A percentile compares a stretch with the other conserved stretches of the same genome.
These are phyloP conservation scores for Iselma pallidipennis DNA, from an alignment of 2,888 invertebrate species.

Conservation along the genomic window DNA sequence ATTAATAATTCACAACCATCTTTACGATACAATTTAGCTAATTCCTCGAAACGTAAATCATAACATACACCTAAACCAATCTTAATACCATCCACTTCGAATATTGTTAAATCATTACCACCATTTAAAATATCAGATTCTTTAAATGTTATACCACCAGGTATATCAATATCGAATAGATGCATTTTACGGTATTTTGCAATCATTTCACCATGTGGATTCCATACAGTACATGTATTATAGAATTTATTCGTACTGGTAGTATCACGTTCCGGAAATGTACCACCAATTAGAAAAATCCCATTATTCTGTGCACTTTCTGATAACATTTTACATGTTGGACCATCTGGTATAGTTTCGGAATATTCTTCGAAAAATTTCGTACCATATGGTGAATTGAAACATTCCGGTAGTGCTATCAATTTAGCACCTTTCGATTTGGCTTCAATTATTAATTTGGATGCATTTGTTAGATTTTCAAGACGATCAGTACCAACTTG, in stretches of 20 bases:
- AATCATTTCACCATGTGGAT: slow-evolving; percentile 74
- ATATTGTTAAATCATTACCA: slow-evolving; percentile 74
- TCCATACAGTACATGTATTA: slow-evolving; percentile 90
- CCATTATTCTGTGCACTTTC: slow-evolving; percentile 74
- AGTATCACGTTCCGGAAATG: slow-evolving; percentile 77
- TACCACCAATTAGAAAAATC: slow-evolving; percentile 86
- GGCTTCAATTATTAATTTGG: slow-evolving; percentile 72
- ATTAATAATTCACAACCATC: slow-evolving; percentile 82
- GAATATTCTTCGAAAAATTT: slow-evolving; percentile 77
- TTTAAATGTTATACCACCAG: slow-evolving; percentile 88
- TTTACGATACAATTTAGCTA: slow-evolving; percentile 73
- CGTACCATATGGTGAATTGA: slow-evolving; percentile 93
- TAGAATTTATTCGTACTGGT: slow-evolving; percentile 63
- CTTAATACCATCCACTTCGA: slow-evolving; percentile 72
- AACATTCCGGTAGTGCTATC: slow-evolving; percentile 82
- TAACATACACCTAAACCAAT: slow-evolving; percentile 95
- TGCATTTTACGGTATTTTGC: slow-evolving; percentile 89
- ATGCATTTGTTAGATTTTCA: slow-evolving; percentile 75
- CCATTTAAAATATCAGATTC: slow-evolving; percentile 84
- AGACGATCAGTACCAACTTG: slow-evolving; percentile 74
- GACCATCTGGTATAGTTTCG: slow-evolving; percentile 79
- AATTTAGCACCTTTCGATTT: slow-evolving; percentile 64
- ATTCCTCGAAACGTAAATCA: slow-evolving; percentile 89
- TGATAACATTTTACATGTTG: slow-evolving; percentile 73
- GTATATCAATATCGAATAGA: slow-evolving; percentile 94